Conservation (phyloP, 2,888 invertebrate species). For the Apeira syringaria region DNA sequence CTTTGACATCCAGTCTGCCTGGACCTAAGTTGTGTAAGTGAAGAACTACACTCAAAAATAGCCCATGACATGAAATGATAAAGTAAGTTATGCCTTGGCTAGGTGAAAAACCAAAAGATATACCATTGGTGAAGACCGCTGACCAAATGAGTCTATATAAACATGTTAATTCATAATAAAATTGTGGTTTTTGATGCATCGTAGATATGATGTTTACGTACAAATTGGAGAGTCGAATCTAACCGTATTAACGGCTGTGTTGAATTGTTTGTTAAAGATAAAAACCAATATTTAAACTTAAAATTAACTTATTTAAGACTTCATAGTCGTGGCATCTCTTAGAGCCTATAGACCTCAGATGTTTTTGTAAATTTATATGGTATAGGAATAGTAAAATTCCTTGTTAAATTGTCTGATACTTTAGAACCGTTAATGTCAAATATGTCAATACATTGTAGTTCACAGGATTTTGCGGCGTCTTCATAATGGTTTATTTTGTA, state of each 20-base stretch:
- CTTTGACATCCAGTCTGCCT: conserved; percentile 79
- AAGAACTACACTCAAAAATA: conserved; percentile 32
- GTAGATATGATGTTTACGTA: conserved; percentile 63
- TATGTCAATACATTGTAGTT: no score
- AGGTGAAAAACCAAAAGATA: conserved; percentile 51
- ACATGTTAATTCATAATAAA: conserved; percentile 81
- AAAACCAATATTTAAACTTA: conserved; percentile 29
- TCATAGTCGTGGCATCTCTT: no score
- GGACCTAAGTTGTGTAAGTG: conserved; percentile 59
- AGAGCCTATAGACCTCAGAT: no score
- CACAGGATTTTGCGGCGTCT: no score
- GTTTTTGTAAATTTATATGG: no score
- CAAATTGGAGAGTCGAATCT: conserved; percentile 66
- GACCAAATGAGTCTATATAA: conserved; percentile 77
- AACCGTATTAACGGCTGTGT: conserved; percentile 56
- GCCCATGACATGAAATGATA: conserved; percentile 35
- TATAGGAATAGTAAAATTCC: no score
- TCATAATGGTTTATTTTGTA: no score
- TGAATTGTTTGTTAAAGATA: conserved; percentile 56
- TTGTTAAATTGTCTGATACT: no score
- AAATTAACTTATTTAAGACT: no score
- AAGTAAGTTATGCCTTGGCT: conserved; percentile 31
- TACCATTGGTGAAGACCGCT: conserved; percentile 57
- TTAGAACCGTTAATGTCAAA: no score
- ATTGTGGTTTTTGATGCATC: conserved; percentile 58